phyloP scores from a whole-genome alignment of 2,888 invertebrate genomes.

The Merodon equestris region DNA sequence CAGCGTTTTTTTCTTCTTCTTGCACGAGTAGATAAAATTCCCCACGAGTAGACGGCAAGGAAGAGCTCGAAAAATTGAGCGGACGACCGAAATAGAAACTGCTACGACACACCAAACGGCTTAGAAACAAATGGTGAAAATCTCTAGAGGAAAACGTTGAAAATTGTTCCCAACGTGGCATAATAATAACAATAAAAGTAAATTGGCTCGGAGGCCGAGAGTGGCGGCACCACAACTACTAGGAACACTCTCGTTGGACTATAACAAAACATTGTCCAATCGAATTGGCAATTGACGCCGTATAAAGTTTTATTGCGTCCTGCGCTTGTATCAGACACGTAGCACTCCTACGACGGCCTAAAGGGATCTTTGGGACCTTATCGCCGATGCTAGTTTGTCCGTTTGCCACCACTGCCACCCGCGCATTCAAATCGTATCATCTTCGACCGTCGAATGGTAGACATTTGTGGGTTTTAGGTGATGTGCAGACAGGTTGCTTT shows the following conservation, averaged over 20 bases:
- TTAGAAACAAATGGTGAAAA: slow-evolving; percentile 43
- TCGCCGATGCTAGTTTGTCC: slow-evolving; percentile 36
- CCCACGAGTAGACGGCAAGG: slow-evolving; percentile 10
- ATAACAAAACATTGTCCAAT: slow-evolving; percentile 60
- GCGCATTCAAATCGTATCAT: neutral
- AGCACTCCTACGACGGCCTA: slow-evolving; percentile 17
- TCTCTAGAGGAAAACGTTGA: slow-evolving; percentile 65
- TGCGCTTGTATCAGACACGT: slow-evolving; percentile 37
- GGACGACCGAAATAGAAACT: slow-evolving; percentile 14
- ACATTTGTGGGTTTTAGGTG: slow-evolving; percentile 47
- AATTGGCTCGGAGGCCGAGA: slow-evolving; percentile 55
- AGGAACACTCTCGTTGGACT: slow-evolving; percentile 31
- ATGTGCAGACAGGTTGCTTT: slow-evolving; percentile 35
- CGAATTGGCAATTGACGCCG: slow-evolving; percentile 65
- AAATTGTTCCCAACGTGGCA: slow-evolving; percentile 69
- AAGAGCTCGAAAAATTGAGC: slow-evolving; percentile 34
- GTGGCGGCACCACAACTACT: slow-evolving; percentile 20
- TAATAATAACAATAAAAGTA: slow-evolving; percentile 69
- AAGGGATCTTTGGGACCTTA: slow-evolving; percentile 31
- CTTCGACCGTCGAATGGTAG: slow-evolving; percentile 21
- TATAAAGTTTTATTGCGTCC: slow-evolving; percentile 66
- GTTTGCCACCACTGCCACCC: neutral
- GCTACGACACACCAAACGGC: slow-evolving; percentile 18
- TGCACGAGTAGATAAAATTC: too few species aligned
- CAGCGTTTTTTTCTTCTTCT: too few species aligned